Percentiles rank a stretch among this genome's conserved stretches.
Conservation (phyloP, 2,888 invertebrate genomes). For the Flexamia atlantica region DNA sequence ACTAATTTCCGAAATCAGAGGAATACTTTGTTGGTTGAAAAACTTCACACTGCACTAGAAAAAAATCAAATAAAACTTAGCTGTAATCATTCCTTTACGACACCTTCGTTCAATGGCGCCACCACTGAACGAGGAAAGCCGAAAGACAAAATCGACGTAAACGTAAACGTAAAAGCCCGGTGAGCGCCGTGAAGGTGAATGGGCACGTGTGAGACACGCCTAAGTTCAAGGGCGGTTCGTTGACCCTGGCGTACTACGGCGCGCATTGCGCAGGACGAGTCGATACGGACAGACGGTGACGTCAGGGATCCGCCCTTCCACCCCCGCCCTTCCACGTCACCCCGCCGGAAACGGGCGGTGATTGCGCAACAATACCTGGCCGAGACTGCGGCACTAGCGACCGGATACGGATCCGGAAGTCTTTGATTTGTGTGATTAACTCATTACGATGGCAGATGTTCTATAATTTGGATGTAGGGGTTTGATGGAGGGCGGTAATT, state of each 20-base stretch:
- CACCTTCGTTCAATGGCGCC: too few species aligned
- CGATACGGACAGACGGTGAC: conserved; percentile 62
- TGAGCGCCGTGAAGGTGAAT: neutral
- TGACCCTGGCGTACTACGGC: conserved; percentile 58
- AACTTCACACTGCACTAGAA: too few species aligned
- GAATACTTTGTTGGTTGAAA: too few species aligned
- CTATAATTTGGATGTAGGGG: too few species aligned
- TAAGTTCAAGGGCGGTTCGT: conserved; percentile 46
- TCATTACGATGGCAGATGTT: neutral
- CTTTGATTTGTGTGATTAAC: neutral
- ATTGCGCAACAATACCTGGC: conserved; percentile 10
- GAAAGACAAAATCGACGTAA: too few species aligned
- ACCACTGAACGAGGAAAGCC: neutral
- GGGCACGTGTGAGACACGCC: conserved; percentile 38
- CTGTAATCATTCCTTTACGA: too few species aligned
- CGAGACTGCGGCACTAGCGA: neutral
- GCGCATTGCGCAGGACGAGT: conserved; percentile 59
- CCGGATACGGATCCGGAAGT: neutral
- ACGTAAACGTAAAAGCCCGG: too few species aligned
- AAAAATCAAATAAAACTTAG: too few species aligned
- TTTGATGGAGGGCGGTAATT: too few species aligned
- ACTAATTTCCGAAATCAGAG: too few species aligned
- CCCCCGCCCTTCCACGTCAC: neutral
- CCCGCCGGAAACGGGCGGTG: conserved; percentile 20
- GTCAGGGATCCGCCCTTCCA: conserved; percentile 62